Evolutionary conservation across 2,888 invertebrate genomes (phyloP), one percentile per base, ranked within the genome.

Genomic region (Himalopsyche tibetana): DNA sequence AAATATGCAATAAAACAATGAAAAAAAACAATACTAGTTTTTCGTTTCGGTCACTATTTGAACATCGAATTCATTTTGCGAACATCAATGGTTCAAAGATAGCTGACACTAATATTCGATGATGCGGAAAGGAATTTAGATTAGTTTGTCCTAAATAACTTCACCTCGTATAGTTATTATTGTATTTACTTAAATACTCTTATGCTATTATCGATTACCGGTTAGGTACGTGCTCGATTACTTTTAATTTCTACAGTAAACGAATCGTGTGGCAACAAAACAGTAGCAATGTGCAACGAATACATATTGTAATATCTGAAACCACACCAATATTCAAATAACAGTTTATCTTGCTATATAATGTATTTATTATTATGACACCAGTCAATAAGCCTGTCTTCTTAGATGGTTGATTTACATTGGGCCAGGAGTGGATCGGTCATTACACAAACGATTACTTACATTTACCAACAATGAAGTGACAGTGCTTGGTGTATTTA

Each of bases 71-170:
- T 63, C 63, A 19, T 63, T 63, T 63, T 63, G 11, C n/a, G 28
- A 19, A 63, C 28, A 63, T 28, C 63, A 28, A 63, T 15, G 19
- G 0, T 51, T 51, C 15, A 51, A n/a, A 63, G 63, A 28, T 63
- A 11, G 28, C 28, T 19, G 63, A 28, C n/a, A 63, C 28, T 11
- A 63, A 63, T 63, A 19, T 63, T 6, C 63, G 63, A 63, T 19
- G 63, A 63, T 63, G 63, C 63, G 63, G 63, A 63, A 63, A 19
- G 63, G 63, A 19, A 63, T 63, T 63, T 63, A 19, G 19, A 63
- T 63, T 63, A 63, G 19, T 63, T 19, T 63, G 63, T 63, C 19
- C 63, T 63, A 63, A 63, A 63, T 63, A 63, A 19, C 63, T 63
- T 28, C 63, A 63, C 19, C n/a, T 63, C n/a, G 19, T 63, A 63